A percentile compares a stretch with the other conserved stretches of the same genome.
phyloP scores from a whole-genome alignment of 2,797 vertebrate genomes.

The Myripristis murdjan region DNA sequence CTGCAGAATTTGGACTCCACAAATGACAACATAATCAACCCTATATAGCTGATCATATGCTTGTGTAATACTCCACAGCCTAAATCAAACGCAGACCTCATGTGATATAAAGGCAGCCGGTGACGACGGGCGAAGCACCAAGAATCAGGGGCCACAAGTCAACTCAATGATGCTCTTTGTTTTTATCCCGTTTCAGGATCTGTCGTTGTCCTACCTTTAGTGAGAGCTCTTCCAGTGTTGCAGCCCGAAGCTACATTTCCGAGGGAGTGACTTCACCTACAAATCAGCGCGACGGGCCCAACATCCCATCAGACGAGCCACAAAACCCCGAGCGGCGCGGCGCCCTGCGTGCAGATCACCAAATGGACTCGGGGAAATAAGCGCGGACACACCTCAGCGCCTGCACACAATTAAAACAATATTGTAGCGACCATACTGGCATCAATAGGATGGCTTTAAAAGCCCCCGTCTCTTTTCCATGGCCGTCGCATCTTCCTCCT shows the following conservation, averaged over 20 bases:
- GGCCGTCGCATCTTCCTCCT: conserved; percentile 77
- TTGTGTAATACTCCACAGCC: too few species aligned
- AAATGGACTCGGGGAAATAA: neutral
- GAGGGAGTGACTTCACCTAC: conserved; percentile 61
- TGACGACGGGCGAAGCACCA: too few species aligned
- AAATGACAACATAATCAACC: too few species aligned
- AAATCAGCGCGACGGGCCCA: conserved; percentile 57
- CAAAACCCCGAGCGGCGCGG: neutral
- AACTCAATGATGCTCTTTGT: neutral
- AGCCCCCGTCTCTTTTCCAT: conserved; percentile 52
- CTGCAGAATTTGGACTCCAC: too few species aligned
- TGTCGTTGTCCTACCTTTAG: conserved; percentile 59
- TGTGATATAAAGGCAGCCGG: conserved; percentile 15
- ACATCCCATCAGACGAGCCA: conserved; percentile 48
- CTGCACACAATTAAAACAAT: neutral
- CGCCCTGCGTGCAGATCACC: neutral
- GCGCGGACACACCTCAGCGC: neutral
- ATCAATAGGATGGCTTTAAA: conserved; percentile 42
- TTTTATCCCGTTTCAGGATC: neutral
- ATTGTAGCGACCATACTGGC: conserved; percentile 13
- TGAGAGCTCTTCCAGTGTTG: conserved; percentile 38
- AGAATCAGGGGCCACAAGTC: neutral
- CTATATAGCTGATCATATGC: too few species aligned
- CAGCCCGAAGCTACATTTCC: conserved; percentile 57
- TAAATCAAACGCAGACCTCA: neutral